These are phyloP conservation scores for Agapornis roseicollis DNA, from an alignment of 2,113 vertebrate species.

Conservation along the genomic window DNA sequence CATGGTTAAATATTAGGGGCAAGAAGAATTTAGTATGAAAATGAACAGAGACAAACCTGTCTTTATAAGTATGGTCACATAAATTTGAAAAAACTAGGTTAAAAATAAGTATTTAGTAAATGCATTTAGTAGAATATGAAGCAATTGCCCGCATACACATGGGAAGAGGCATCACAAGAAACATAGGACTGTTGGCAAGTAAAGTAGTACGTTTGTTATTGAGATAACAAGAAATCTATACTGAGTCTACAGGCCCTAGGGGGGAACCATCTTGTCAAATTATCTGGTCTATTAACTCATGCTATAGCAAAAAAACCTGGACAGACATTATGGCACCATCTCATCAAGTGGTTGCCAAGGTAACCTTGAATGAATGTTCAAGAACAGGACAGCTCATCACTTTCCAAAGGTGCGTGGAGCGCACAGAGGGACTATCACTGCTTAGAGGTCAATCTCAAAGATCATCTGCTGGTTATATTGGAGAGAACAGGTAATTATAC, in stretches of 20 bases:
- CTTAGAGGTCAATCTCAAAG: background rate
- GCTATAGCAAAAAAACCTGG: background rate
- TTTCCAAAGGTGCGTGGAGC: background rate
- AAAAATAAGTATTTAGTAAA: background rate
- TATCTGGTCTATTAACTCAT: background rate
- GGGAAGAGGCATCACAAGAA: background rate
- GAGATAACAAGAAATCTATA: background rate
- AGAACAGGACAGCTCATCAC: slow-evolving; percentile 10
- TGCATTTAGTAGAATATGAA: background rate
- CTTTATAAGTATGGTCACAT: background rate
- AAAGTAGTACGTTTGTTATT: background rate
- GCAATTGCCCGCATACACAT: background rate
- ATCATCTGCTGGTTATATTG: background rate
- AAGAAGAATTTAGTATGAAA: background rate
- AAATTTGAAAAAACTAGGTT: background rate
- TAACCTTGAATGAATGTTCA: slow-evolving; percentile 23
- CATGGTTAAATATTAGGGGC: background rate
- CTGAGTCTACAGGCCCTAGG: background rate
- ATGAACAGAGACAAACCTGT: background rate
- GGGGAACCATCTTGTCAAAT: background rate
- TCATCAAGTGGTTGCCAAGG: slow-evolving; percentile 48
- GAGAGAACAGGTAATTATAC: background rate
- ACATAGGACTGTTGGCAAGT: background rate
- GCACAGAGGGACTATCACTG: background rate
- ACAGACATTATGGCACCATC: slow-evolving; percentile 27